Percentiles rank a stretch among this genome's conserved stretches.
phyloP scores from a whole-genome alignment of 2,113 vertebrate genomes.

The Myrmophylax atrothorax region DNA sequence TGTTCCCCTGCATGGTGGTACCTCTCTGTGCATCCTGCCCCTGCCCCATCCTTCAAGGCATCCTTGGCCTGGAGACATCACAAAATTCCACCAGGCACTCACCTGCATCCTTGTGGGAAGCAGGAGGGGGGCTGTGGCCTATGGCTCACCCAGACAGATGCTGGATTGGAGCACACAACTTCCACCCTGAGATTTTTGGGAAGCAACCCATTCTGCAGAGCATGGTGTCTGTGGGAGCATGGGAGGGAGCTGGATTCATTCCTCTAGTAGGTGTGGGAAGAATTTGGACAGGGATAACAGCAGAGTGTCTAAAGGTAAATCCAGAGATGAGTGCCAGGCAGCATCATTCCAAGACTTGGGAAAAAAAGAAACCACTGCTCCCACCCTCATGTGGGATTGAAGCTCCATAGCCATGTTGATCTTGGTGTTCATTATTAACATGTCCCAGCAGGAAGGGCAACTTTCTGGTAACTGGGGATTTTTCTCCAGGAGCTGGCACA shows the following conservation, averaged over 20 bases:
- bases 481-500: not conserved
- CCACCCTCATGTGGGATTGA: accelerated
- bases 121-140: not conserved
- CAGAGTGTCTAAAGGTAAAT: not conserved
- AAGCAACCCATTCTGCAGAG: not conserved
- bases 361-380: not conserved
- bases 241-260: not conserved
- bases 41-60: not conserved
- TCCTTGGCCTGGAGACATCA: not conserved
- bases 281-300: not conserved
- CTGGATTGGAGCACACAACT: not conserved
- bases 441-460: not conserved
- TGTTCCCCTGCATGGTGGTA: accelerated
- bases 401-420: accelerated
- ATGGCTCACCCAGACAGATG: not conserved
- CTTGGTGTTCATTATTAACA: accelerated
- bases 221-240: accelerated
- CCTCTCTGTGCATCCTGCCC: accelerated
- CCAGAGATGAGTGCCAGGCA: not conserved
- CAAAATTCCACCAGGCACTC: not conserved
- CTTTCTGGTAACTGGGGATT: accelerated
- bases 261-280: not conserved
- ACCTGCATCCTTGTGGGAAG: not conserved
- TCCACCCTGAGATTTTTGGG: not conserved
- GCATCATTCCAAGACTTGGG: not conserved